Evolutionary conservation across 2,113 vertebrate genomes (phyloP).

Genomic region (Brachyistius frenatus): DNA sequence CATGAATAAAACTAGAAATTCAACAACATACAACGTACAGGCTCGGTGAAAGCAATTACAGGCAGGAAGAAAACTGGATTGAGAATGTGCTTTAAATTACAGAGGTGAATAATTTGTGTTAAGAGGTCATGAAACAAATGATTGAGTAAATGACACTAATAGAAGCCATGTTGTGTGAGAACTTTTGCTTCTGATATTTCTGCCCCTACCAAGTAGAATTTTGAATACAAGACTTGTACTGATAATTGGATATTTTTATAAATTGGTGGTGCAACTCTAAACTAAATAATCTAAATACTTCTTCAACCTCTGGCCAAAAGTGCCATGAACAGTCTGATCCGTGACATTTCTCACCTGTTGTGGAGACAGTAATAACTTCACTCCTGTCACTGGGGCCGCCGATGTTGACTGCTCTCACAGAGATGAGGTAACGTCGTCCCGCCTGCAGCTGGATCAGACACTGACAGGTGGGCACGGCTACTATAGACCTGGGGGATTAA

Average conservation of each 20-base stretch:
- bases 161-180: too few species aligned
- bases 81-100: not conserved
- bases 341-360: constrained; percentile 85
- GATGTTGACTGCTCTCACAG: constrained; percentile 90
- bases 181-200: too few species aligned
- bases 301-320: not conserved
- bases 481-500: constrained; percentile 85
- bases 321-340: not conserved
- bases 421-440: constrained; percentile 84
- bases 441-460: constrained; percentile 91
- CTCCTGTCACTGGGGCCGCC: constrained; percentile 91
- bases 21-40: not conserved
- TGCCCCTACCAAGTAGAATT: too few species aligned
- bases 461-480: constrained; percentile 94
- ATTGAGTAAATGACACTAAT: too few species aligned
- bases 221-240: not conserved
- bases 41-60: not conserved
- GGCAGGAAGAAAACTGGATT: not conserved
- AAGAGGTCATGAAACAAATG: too few species aligned
- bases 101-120: too few species aligned
- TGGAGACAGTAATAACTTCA: constrained; percentile 82
- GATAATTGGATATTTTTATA: too few species aligned
- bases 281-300: not conserved
- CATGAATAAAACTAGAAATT: too few species aligned
- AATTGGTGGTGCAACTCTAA: not conserved